A percentile compares a stretch with the other conserved stretches of the same genome.
These are phyloP conservation scores for Amyelois transitella DNA, from an alignment of 1,140 invertebrate species.

Conservation along the genomic window DNA sequence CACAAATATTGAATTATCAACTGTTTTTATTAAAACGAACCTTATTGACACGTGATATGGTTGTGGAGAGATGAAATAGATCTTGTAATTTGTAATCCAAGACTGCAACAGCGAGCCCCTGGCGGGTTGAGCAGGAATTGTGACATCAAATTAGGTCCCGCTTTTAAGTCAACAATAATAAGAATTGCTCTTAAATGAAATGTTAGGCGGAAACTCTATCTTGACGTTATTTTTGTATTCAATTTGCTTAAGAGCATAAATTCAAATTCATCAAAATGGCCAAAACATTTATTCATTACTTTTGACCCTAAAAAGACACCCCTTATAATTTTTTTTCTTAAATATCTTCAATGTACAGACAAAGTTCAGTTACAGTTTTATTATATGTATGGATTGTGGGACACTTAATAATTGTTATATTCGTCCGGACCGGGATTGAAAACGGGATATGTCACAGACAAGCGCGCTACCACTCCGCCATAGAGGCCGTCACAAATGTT, in stretches of 20 bases:
- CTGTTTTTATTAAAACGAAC: slow-evolving; percentile 11
- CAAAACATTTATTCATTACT: no score
- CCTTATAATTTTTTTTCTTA: no score
- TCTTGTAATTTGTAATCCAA: slow-evolving; percentile 47
- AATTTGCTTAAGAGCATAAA: neutral
- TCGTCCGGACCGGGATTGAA: no score
- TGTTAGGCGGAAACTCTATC: slow-evolving; percentile 9
- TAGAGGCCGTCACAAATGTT: no score
- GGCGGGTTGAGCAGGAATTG: slow-evolving; percentile 48
- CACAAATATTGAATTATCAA: slow-evolving; percentile 16
- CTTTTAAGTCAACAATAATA: slow-evolving; percentile 47
- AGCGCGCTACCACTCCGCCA: no score
- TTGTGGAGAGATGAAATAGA: neutral
- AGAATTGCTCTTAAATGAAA: slow-evolving; percentile 40
- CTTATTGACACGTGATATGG: slow-evolving; percentile 12
- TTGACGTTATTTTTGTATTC: neutral
- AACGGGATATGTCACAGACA: no score
- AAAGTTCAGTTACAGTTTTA: no score
- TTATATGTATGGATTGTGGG: no score
- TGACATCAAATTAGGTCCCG: slow-evolving; percentile 59
- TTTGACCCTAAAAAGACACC: no score
- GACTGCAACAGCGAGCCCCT: slow-evolving; percentile 55
- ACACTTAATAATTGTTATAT: no score
- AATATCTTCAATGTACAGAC: no score
- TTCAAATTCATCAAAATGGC: no score